Conservation (phyloP, 2,797 vertebrate genomes). For the Enteromius fasciolatus region DNA sequence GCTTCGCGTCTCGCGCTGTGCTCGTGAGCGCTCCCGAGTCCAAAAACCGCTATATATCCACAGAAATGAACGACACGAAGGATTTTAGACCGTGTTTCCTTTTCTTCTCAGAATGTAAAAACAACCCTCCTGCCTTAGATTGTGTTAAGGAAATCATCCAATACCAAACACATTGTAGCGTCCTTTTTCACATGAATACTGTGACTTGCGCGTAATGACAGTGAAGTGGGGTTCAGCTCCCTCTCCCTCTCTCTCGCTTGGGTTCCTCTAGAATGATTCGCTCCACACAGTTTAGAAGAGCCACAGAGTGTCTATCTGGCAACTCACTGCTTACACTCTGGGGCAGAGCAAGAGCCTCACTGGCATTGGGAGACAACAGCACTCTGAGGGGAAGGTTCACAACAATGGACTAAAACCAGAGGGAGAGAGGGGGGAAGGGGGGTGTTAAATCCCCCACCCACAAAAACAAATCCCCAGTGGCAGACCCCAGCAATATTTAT, state of each 20-base stretch:
- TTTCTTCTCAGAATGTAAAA: neutral
- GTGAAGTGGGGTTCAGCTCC: constrained; percentile 34
- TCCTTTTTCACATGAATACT: constrained; percentile 37
- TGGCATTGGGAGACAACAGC: constrained; percentile 54
- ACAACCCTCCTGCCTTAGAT: neutral
- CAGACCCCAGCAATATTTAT: constrained; percentile 33
- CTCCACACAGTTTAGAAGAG: constrained; percentile 37
- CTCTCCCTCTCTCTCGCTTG: neutral
- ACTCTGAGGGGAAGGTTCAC: constrained; percentile 68
- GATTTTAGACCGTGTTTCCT: constrained; percentile 10
- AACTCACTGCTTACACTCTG: constrained; percentile 45
- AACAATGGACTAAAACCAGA: constrained; percentile 77
- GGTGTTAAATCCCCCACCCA: constrained; percentile 63
- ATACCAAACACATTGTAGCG: constrained; percentile 24
- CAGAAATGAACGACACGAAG: constrained; percentile 23
- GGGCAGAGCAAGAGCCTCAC: constrained; percentile 55
- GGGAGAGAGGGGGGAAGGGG: constrained; percentile 39
- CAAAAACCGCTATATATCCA: constrained; percentile 66
- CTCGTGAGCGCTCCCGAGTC: constrained; percentile 33
- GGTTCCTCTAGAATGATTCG: constrained; percentile 43
- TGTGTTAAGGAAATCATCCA: constrained; percentile 23
- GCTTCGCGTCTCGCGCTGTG: constrained; percentile 37
- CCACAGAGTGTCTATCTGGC: constrained; percentile 42
- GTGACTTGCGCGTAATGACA: constrained; percentile 44
- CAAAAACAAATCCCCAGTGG: constrained; percentile 61